Evolutionary conservation across 30 jellyfish, hydroid and myxozoan genomes (phyloP).

Genomic region (Hydractinia echinata): DNA sequence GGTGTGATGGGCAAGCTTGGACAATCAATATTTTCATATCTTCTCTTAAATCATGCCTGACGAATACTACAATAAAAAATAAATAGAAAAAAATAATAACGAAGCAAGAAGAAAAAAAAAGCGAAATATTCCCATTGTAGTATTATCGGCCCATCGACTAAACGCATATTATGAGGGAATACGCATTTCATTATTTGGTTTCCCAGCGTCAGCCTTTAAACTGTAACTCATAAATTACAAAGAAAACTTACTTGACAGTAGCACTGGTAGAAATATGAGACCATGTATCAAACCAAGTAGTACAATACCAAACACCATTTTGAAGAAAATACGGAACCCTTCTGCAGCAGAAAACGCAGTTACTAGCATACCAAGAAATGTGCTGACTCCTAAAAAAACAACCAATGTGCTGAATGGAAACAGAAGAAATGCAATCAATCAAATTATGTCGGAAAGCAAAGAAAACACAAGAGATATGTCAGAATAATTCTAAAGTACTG

Average conservation of each 20-base stretch:
- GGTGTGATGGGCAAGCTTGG: too few species aligned
- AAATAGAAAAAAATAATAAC: neutral
- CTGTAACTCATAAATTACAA: neutral
- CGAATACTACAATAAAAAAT: neutral
- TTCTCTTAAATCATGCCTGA: slow-evolving; percentile 20
- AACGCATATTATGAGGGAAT: too few species aligned
- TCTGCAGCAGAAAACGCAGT: slow-evolving; percentile 85
- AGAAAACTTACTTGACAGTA: slow-evolving; percentile 45
- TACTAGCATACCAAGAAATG: slow-evolving; percentile 72
- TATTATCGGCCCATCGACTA: too few species aligned
- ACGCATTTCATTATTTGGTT: too few species aligned
- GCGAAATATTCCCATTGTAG: too few species aligned
- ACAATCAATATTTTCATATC: slow-evolving; percentile 13
- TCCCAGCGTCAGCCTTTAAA: neutral
- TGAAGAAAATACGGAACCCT: slow-evolving; percentile 80
- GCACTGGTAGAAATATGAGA: slow-evolving; percentile 57
- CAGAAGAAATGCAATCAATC: too few species aligned
- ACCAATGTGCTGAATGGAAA: too few species aligned
- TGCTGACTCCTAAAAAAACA: slow-evolving; percentile 56
- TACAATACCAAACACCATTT: slow-evolving; percentile 70
- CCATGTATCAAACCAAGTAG: slow-evolving; percentile 77
- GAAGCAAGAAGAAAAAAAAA: too few species aligned
- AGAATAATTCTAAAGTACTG: too few species aligned
- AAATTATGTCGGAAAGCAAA: neutral
- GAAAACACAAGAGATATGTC: neutral